Percentiles rank a stretch among this genome's conserved stretches.
These are phyloP conservation scores for Melinopterus prodromus DNA, from an alignment of 2,888 invertebrate genomes.

Conservation along the genomic window DNA sequence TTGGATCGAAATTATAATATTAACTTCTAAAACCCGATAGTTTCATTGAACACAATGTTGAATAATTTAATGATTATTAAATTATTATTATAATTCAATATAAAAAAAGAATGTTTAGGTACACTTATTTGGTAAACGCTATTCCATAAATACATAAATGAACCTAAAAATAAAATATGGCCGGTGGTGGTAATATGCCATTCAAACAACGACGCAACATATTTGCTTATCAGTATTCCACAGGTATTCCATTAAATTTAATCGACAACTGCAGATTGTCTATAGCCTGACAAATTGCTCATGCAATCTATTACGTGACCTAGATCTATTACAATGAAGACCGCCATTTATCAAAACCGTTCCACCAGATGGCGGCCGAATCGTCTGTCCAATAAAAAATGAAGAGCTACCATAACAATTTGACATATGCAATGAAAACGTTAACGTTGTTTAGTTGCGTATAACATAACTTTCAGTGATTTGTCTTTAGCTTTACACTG, in stretches of 20 bases:
- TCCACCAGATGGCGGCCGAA: background rate
- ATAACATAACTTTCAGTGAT: no score
- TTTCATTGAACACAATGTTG: no score
- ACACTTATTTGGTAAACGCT: background rate
- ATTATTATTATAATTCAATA: background rate
- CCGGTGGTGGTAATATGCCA: no score
- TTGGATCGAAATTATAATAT: no score
- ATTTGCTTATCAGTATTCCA: background rate
- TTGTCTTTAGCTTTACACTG: no score
- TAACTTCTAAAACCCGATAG: no score
- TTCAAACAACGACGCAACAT: background rate
- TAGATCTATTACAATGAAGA: background rate
- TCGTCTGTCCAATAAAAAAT: no score
- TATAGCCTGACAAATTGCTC: background rate
- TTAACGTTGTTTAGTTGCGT: no score
- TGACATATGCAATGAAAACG: no score
- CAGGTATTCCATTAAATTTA: background rate
- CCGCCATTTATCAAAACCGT: background rate
- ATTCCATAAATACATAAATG: background rate
- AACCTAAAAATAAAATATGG: no score
- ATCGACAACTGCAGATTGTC: background rate
- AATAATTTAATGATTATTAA: background rate
- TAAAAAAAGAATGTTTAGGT: background rate
- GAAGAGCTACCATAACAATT: no score
- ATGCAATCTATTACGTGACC: background rate